These are phyloP conservation scores for Cataglyphis cursor DNA, from an alignment of 2,888 invertebrate species.

Conservation along the genomic window DNA sequence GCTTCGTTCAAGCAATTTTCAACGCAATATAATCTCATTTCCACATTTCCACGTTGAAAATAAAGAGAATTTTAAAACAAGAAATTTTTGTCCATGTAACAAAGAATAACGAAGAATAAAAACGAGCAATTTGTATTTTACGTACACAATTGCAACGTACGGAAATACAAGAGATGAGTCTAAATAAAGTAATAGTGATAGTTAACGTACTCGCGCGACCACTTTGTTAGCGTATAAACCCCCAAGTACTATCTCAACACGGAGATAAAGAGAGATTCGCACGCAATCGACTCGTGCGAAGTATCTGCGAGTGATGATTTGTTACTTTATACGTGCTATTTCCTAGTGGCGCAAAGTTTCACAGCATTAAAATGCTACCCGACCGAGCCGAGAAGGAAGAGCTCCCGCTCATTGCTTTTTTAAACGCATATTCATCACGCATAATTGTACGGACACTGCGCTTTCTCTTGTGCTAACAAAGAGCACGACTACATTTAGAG, in stretches of 20 bases:
- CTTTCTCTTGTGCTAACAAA: conserved; percentile 43
- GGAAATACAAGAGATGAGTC: background rate
- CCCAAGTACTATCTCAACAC: conserved; percentile 36
- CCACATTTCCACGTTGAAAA: too few species aligned
- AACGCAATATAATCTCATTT: too few species aligned
- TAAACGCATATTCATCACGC: conserved; percentile 36
- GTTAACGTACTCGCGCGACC: background rate
- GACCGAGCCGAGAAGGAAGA: conserved; percentile 65
- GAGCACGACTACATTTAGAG: conserved; percentile 17
- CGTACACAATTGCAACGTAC: background rate
- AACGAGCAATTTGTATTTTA: background rate
- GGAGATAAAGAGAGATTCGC: conserved; percentile 20
- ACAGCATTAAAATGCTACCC: conserved; percentile 75
- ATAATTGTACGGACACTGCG: conserved; percentile 30
- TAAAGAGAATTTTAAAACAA: too few species aligned
- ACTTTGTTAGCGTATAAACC: conserved; percentile 65
- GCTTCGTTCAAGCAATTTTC: too few species aligned
- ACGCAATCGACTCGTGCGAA: conserved; percentile 6
- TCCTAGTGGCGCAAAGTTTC: conserved; percentile 73
- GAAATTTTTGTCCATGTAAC: too few species aligned
- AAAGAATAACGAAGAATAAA: background rate
- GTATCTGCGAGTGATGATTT: conserved; percentile 26
- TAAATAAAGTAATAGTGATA: conserved; percentile 2
- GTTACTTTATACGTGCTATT: conserved; percentile 56
- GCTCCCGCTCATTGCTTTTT: conserved; percentile 42